Percentiles rank a stretch among this genome's conserved stretches.
Conservation (phyloP, 2,113 vertebrate genomes). For the Rostratula benghalensis region DNA sequence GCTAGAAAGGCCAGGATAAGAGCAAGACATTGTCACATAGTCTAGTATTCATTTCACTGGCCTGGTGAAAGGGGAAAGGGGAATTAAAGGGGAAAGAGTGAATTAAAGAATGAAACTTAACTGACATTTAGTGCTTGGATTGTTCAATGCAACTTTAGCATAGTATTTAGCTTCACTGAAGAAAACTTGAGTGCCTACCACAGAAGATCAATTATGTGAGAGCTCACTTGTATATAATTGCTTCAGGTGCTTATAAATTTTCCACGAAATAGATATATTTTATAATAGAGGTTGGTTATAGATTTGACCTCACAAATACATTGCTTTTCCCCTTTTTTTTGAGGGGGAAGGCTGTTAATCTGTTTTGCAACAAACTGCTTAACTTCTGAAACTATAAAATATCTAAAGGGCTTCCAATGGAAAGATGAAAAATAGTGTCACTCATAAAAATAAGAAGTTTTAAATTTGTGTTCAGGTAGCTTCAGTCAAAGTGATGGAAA, state of each 20-base stretch:
- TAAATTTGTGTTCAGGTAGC: neutral
- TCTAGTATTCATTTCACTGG: constrained; percentile 31
- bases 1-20: neutral
- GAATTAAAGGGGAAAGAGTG: neutral
- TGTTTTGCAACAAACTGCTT: constrained; percentile 62
- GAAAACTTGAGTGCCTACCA: constrained; percentile 62
- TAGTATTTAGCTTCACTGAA: constrained; percentile 49
- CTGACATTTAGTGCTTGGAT: constrained; percentile 59
- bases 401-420: neutral
- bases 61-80: too few species aligned
- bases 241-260: constrained; percentile 74
- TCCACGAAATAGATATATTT: constrained; percentile 61
- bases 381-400: constrained; percentile 48
- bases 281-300: constrained; percentile 74
- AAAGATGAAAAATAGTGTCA: neutral
- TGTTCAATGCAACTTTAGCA: constrained; percentile 49
- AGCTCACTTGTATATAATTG: constrained; percentile 65
- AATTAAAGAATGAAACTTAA: constrained; percentile 31
- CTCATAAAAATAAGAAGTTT: neutral
- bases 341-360: constrained; percentile 37
- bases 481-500: neutral
- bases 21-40: neutral
- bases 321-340: neutral
- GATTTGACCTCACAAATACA: constrained; percentile 72
- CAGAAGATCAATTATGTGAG: constrained; percentile 75